Evolutionary conservation across 1,140 invertebrate genomes (phyloP), one percentile per base, ranked within the genome.

Genomic region (Teleopsis dalmanni): DNA sequence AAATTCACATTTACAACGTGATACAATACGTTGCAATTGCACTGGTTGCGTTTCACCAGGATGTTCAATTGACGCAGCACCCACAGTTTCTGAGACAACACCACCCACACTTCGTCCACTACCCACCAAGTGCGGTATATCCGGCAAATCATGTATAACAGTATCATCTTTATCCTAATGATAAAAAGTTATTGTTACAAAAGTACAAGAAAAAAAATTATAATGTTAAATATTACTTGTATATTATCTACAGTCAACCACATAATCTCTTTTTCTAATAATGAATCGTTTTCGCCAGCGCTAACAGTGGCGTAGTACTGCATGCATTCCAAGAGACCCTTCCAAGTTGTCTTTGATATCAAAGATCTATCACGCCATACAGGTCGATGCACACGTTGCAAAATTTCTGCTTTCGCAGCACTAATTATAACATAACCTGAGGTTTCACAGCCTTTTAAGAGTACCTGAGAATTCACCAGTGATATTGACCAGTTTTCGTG

Each of bases 261-360:
- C 76, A 93, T 89, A 53, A 98, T 95, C 65, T 95, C 90, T 55
- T 94, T 88, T 74, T 77, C 76, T 48, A 77, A 66, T 11, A 81
- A 70, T 11, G 81, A 81, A 72, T 89, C 85, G 31, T 81, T 78
- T 59, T 88, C 84, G 11, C 86, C 87, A 29, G 85, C 85, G 67
- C 85, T 90, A 22, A 97, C 93, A 23, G 94, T 97, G 3, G 93
- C 93, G 76, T 98, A 98, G 74, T 98, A 98, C 79, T 97, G 94
- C 93, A 99, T 97, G 71, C 93, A 94, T 66, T 96, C 91, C 2
- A 99, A 76, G 46, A 87, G 83, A 8, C 94, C 93, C 40, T 90
- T 83, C 93, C 95, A 98, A 0, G 94, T 95, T 2, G 88, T 91
- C 74, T 98, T 98, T 9, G 90, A 85, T 13, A 93, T 86, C 1